Percentiles rank a stretch among this genome's conserved stretches.
Conservation (phyloP, 2,113 vertebrate species). For the Gnathonemus longibarbis region DNA sequence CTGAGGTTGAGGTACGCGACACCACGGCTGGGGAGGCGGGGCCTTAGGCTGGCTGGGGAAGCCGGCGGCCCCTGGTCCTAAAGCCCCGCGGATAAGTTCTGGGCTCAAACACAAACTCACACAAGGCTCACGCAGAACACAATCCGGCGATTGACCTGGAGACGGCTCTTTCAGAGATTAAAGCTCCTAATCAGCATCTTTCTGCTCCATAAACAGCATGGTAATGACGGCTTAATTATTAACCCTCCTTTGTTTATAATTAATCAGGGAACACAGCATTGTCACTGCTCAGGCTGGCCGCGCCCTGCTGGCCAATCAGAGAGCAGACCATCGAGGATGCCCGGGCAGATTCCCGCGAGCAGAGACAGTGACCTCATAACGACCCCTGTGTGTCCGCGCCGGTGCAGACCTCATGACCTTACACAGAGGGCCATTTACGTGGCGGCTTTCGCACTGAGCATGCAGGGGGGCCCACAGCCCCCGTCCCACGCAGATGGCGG, state of each 20-base stretch:
- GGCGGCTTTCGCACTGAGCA: background rate
- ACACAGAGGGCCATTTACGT: background rate
- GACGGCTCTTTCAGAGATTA: background rate
- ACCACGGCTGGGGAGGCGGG: background rate
- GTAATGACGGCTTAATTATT: background rate
- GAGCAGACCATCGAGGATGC: background rate
- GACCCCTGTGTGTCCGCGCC: background rate
- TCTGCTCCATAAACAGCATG: background rate
- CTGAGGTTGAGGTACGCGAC: slow-evolving; percentile 1
- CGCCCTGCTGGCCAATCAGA: background rate
- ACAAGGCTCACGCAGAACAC: background rate
- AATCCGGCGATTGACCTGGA: background rate
- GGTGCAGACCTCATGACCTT: background rate
- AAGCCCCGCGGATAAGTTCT: background rate
- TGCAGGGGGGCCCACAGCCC: background rate
- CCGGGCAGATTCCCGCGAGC: background rate
- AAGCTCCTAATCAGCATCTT: background rate
- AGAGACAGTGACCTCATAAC: background rate
- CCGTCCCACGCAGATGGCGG: background rate
- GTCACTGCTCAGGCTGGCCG: background rate
- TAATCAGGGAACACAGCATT: background rate
- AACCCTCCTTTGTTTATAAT: background rate
- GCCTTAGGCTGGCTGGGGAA: background rate
- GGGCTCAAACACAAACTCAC: background rate
- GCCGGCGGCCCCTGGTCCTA: background rate